phyloP scores from a whole-genome alignment of 2,797 vertebrate genomes.

The Nannoperca obscura region DNA sequence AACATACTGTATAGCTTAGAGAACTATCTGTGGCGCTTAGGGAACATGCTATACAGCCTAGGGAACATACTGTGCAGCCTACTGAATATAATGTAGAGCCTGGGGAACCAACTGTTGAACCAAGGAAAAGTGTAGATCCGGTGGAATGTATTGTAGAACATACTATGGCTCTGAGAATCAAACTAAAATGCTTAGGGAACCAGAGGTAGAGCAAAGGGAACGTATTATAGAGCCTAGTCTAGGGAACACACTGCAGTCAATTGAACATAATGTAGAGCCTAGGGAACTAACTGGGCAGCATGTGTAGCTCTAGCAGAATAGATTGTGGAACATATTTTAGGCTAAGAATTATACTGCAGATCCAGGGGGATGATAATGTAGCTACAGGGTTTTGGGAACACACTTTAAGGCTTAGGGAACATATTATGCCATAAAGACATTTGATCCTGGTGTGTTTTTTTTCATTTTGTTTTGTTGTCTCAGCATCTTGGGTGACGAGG shows the following conservation, averaged over 20 bases:
- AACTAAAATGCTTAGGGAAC: background rate
- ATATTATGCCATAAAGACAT: background rate
- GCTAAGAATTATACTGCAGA: no score
- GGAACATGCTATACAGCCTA: background rate
- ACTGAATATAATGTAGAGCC: background rate
- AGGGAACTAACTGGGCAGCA: no score
- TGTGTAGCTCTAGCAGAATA: background rate
- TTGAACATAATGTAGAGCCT: no score
- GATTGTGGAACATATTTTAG: background rate
- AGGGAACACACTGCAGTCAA: background rate
- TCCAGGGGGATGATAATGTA: no score
- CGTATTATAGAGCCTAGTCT: background rate
- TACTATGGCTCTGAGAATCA: background rate
- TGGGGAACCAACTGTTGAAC: background rate
- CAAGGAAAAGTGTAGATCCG: background rate
- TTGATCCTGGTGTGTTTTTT: background rate
- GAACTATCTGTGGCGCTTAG: background rate
- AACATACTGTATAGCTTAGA: no score
- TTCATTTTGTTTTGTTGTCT: background rate
- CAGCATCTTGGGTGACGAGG: constrained; percentile 95
- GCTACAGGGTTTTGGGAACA: background rate
- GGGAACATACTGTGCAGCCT: no score
- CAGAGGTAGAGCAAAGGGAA: background rate
- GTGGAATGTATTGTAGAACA: background rate
- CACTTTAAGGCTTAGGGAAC: background rate